Base-by-base conservation (phyloP, 1,140 invertebrate species). In the Penaeus vannamei region DNA sequence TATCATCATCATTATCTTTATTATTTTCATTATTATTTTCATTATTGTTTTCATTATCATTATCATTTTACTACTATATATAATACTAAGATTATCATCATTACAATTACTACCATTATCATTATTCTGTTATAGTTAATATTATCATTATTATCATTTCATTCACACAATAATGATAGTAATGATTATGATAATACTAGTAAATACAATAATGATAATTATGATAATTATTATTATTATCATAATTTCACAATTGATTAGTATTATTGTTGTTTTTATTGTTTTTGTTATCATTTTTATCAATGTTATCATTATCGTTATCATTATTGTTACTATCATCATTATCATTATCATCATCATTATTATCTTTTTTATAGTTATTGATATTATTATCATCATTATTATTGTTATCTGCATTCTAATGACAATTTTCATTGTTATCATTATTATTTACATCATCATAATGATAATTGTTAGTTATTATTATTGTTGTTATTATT, bases 131-230 rank as follows among this genome's bases (percentile, higher is more conserved):
- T 64, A 64, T 64, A 19, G n/a, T 64, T 64, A 64, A 19, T 64
- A 64, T 64, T 64, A 64, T 64, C n/a, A 64, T 64, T 64, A 64
- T 64, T 64, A 64, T 64, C n/a, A 64, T 64, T 64, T n/a, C n/a
- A n/a, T n/a, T n/a, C n/a, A n/a, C n/a, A n/a, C n/a, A n/a, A 64
- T 64, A 19, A 64, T 64, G 17, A 64, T n/a, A n/a, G n/a, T n/a
- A n/a, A n/a, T n/a, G n/a, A n/a, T n/a, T n/a, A n/a, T n/a, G n/a
- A n/a, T n/a, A n/a, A n/a, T n/a, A n/a, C n/a, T n/a, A n/a, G n/a
- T n/a, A n/a, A n/a, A n/a, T n/a, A n/a, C n/a, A n/a, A n/a, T n/a
- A n/a, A n/a, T n/a, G n/a, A n/a, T n/a, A n/a, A n/a, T n/a, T n/a
- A n/a, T n/a, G n/a, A n/a, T n/a, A n/a, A 14, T 32, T 1, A 14